Evolutionary conservation across 1,140 invertebrate species (phyloP).

Genomic region (Rhopalosiphum maidis): DNA sequence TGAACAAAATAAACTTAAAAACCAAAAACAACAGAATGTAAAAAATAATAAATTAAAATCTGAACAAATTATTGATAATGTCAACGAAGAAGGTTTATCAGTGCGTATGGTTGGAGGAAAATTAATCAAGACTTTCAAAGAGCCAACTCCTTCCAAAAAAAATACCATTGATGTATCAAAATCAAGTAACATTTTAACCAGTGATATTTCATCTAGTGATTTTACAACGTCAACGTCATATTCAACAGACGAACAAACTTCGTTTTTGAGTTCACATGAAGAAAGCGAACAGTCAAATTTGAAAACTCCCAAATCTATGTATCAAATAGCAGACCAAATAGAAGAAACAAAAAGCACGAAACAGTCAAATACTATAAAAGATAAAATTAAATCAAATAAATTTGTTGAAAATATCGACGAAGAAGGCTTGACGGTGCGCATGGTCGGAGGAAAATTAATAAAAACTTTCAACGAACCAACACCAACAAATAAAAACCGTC

Average conservation of each 20-base stretch:
- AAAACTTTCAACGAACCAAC: constrained; percentile 31
- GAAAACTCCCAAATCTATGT: not conserved
- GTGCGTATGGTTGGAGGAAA: constrained; percentile 48
- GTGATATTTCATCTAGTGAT: not conserved
- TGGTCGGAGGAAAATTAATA: constrained; percentile 59
- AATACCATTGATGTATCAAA: not conserved
- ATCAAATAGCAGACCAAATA: not conserved
- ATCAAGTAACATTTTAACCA: not conserved
- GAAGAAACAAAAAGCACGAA: not conserved
- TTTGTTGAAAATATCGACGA: not conserved
- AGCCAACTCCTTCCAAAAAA: not conserved
- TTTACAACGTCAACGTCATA: not conserved
- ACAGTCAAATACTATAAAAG: not conserved
- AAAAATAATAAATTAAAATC: not conserved
- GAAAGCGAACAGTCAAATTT: not conserved
- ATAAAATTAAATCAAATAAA: not conserved
- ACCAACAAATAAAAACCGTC: not conserved
- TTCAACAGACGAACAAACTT: not conserved
- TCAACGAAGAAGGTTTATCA: not conserved
- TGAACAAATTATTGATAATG: not conserved
- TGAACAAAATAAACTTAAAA: not conserved
- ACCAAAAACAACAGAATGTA: not conserved
- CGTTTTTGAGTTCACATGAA: not conserved
- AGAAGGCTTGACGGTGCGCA: constrained; percentile 48
- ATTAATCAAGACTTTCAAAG: constrained; percentile 42